These are phyloP conservation scores for Iguana delicatissima DNA, from an alignment of 2,797 vertebrate genomes.

Conservation along the genomic window DNA sequence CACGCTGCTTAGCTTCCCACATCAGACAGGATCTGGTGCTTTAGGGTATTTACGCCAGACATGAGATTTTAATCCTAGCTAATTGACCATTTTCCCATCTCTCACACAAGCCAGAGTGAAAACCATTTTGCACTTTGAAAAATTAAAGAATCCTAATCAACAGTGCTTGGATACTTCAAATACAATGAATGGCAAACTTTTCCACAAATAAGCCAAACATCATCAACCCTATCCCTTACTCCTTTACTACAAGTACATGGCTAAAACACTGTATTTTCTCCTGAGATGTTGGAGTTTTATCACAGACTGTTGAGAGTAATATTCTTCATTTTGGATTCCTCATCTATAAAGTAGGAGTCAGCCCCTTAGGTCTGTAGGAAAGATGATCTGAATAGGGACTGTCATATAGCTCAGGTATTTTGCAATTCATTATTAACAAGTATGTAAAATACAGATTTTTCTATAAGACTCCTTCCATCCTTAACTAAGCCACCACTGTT, in stretches of 20 bases:
- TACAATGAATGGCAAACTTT: neutral
- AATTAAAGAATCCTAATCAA: neutral
- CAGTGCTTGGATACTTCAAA: neutral
- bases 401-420: neutral
- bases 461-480: constrained; percentile 23
- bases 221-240: neutral
- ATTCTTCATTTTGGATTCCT: neutral
- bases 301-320: neutral
- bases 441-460: neutral
- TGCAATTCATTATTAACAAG: neutral
- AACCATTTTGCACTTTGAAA: neutral
- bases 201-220: neutral
- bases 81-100: neutral
- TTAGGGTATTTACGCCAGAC: no score
- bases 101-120: neutral
- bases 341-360: neutral
- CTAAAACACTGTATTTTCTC: neutral
- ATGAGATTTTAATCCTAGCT: neutral
- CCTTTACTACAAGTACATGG: neutral
- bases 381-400: neutral
- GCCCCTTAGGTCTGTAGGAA: neutral
- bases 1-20: no score
- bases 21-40: no score
- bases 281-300: neutral
- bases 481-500: constrained; percentile 25